phyloP scores from a whole-genome alignment of 2,888 invertebrate genomes.

The Spicauda simplicius region DNA sequence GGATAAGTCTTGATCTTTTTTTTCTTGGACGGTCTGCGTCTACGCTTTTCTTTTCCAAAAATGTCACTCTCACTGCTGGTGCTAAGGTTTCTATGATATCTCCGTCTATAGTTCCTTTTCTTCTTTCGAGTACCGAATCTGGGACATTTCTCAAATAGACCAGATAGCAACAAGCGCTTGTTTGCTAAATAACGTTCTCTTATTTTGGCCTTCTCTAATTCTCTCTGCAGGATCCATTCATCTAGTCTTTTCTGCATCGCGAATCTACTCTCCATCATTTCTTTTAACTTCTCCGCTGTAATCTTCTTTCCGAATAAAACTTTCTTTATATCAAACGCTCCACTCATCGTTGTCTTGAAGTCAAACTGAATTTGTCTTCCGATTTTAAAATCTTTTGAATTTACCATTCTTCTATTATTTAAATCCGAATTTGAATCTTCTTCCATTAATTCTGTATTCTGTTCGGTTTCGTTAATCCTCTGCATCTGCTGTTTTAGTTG shows the following conservation, averaged over 20 bases:
- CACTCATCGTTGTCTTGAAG: not conserved
- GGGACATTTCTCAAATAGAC: slow-evolving; percentile 44
- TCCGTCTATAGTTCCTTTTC: slow-evolving; percentile 21
- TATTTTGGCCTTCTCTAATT: slow-evolving; percentile 49
- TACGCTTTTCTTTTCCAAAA: slow-evolving; percentile 23
- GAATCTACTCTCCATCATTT: slow-evolving; percentile 39
- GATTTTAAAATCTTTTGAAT: not conserved
- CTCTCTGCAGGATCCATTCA: slow-evolving; percentile 51
- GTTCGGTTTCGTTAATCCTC: slow-evolving; percentile 45
- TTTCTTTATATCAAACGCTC: slow-evolving; percentile 1
- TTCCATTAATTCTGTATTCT: slow-evolving; percentile 1
- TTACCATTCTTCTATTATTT: slow-evolving; percentile 35
- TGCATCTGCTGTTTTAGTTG: slow-evolving; percentile 53
- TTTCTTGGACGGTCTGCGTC: slow-evolving; percentile 19
- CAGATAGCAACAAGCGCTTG: slow-evolving; percentile 34
- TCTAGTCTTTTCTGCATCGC: slow-evolving; percentile 50
- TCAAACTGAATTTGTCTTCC: not conserved
- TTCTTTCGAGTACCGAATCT: slow-evolving; percentile 41
- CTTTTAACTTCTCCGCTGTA: slow-evolving; percentile 39
- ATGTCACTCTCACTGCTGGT: slow-evolving; percentile 27
- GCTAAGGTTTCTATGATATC: slow-evolving; percentile 5
- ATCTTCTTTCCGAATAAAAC: slow-evolving; percentile 20
- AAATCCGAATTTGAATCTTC: slow-evolving; percentile 25
- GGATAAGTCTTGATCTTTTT: slow-evolving; percentile 47
- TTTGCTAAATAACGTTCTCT: slow-evolving; percentile 38